Conservation (phyloP, 2,797 vertebrate genomes). For the Neoniphon sammara region DNA sequence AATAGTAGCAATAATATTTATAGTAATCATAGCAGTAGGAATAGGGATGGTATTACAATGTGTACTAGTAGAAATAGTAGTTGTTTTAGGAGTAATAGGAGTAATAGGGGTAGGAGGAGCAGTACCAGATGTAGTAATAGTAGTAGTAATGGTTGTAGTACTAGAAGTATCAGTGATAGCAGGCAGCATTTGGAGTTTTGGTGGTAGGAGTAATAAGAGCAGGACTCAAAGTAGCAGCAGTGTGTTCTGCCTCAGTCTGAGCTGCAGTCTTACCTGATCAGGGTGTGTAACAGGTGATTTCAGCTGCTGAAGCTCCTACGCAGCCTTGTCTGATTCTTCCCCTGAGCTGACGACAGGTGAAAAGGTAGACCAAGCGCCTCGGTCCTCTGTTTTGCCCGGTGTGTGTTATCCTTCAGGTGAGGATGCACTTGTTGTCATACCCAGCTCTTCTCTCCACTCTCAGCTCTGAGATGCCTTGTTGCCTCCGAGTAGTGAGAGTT, state of each 20-base stretch:
- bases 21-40: not conserved
- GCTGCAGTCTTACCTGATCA: constrained; percentile 53
- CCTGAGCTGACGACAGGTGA: not conserved
- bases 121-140: not conserved
- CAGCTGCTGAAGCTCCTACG: constrained; percentile 4
- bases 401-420: constrained; percentile 16
- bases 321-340: not conserved
- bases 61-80: not conserved
- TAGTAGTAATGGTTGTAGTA: not conserved
- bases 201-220: not conserved
- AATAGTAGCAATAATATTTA: not conserved
- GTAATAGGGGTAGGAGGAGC: no score
- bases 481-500: constrained; percentile 7
- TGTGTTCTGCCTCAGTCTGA: not conserved
- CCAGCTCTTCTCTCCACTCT: constrained; percentile 5
- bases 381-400: not conserved
- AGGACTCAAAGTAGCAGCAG: not conserved
- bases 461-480: constrained; percentile 6
- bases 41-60: not conserved
- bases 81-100: no score
- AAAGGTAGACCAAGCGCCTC: not conserved
- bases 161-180: not conserved
- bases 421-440: constrained; percentile 11
- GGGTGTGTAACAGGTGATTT: constrained; percentile 6
- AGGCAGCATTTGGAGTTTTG: not conserved